Evolutionary conservation across 1,140 invertebrate species (phyloP).

Genomic region (Eriocheir sinensis): DNA sequence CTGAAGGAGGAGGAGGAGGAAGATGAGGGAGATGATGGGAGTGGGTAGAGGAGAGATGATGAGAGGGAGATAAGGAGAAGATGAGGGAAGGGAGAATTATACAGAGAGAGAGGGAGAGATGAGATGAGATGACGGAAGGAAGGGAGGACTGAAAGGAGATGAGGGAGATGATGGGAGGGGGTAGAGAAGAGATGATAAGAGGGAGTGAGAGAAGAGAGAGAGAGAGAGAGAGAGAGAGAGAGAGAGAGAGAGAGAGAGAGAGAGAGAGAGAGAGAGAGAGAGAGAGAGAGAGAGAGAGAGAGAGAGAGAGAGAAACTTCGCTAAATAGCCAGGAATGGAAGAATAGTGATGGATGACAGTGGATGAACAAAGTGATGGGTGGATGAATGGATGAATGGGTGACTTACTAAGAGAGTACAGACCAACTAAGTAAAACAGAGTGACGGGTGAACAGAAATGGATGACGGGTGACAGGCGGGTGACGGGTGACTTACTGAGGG

Average conservation of each 20-base stretch:
- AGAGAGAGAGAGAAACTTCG: neutral
- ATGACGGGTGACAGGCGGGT: neutral
- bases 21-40: too few species aligned
- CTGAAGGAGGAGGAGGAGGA: neutral
- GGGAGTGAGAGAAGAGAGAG: neutral
- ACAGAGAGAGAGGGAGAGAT: neutral
- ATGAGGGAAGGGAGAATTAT: neutral
- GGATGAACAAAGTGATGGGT: too few species aligned
- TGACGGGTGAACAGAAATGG: neutral
- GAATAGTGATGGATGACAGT: neutral
- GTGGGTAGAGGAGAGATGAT: too few species aligned
- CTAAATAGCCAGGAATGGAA: neutral
- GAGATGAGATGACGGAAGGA: neutral
- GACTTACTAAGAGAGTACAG: too few species aligned
- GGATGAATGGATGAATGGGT: too few species aligned
- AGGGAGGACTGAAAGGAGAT: neutral
- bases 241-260: neutral
- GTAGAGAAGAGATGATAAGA: too few species aligned
- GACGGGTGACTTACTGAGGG: conserved; percentile 17
- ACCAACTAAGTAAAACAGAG: neutral
- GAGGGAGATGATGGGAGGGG: too few species aligned
- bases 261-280: neutral
- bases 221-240: neutral
- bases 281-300: neutral
- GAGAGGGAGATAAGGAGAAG: too few species aligned